Evolutionary conservation across 2,113 vertebrate species (phyloP).

Genomic region (Phrynosoma platyrhinos): DNA sequence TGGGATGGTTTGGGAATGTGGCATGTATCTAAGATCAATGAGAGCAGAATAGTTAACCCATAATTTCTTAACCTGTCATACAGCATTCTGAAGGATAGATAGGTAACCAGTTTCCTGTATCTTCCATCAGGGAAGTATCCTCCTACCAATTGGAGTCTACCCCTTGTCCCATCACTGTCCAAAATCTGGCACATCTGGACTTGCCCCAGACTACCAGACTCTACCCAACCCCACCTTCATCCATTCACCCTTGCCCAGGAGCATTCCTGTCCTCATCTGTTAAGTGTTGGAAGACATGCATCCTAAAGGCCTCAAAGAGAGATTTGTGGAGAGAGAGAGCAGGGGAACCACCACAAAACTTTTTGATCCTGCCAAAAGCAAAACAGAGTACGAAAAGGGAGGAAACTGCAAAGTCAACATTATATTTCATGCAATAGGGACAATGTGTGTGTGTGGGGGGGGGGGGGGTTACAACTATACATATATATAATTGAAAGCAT

Average conservation of each 20-base stretch:
- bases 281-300: neutral
- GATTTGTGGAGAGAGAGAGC: slow-evolving; percentile 76
- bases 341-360: slow-evolving; percentile 73
- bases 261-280: neutral
- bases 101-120: neutral
- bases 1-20: too few relatives aligned
- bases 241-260: neutral
- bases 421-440: slow-evolving; percentile 45
- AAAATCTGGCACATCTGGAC: neutral
- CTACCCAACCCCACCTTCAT: neutral
- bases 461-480: too few relatives aligned
- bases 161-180: neutral
- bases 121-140: neutral
- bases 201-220: neutral
- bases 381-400: slow-evolving; percentile 72
- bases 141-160: neutral
- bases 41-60: too few relatives aligned
- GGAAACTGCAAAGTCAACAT: slow-evolving; percentile 74
- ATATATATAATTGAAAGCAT: slow-evolving; percentile 31
- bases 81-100: too few relatives aligned
- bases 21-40: too few relatives aligned
- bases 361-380: slow-evolving; percentile 73
- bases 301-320: slow-evolving; percentile 63
- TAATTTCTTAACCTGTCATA: too few relatives aligned
- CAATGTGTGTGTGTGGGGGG: too few relatives aligned